These are phyloP conservation scores for Microtus richardsoni DNA, from an alignment of 2,113 vertebrate genomes.

Conservation along the genomic window DNA sequence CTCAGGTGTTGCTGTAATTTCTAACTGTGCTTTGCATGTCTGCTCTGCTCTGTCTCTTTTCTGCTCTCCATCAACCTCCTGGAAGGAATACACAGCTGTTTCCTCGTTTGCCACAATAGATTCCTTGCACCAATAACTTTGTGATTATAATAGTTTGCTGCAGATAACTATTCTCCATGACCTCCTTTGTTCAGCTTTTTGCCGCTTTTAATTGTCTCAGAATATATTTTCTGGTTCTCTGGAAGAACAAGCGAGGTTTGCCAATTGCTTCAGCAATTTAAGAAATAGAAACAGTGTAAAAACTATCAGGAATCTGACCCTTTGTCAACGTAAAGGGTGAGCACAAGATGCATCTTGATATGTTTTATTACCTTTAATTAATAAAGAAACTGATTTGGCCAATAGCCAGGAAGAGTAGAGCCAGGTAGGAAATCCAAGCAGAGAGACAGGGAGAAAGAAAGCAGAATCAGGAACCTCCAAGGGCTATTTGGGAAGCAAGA, in stretches of 20 bases:
- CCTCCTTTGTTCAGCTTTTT: neutral
- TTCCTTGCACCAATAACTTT: slow-evolving; percentile 3
- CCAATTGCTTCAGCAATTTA: neutral
- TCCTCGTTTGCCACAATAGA: neutral
- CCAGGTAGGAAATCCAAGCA: too few relatives aligned
- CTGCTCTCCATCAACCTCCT: neutral
- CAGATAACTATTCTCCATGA: neutral
- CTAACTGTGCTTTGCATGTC: neutral
- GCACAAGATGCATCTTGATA: neutral
- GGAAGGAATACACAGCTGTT: slow-evolving; percentile 9
- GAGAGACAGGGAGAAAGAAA: too few relatives aligned
- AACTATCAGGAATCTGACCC: neutral
- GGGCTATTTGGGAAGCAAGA: too few relatives aligned
- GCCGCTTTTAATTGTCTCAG: neutral
- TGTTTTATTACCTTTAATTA: too few relatives aligned
- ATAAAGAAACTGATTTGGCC: too few relatives aligned
- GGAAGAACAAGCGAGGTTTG: neutral
- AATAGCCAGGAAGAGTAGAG: rapidly evolving
- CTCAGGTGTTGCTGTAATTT: neutral
- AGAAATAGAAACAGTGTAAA: neutral
- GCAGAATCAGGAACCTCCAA: too few relatives aligned
- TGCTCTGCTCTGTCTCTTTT: neutral
- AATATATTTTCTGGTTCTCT: neutral
- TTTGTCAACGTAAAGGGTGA: neutral
- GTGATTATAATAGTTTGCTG: neutral